Conservation (phyloP, 2,113 vertebrate genomes). For the Zootoca vivipara region DNA sequence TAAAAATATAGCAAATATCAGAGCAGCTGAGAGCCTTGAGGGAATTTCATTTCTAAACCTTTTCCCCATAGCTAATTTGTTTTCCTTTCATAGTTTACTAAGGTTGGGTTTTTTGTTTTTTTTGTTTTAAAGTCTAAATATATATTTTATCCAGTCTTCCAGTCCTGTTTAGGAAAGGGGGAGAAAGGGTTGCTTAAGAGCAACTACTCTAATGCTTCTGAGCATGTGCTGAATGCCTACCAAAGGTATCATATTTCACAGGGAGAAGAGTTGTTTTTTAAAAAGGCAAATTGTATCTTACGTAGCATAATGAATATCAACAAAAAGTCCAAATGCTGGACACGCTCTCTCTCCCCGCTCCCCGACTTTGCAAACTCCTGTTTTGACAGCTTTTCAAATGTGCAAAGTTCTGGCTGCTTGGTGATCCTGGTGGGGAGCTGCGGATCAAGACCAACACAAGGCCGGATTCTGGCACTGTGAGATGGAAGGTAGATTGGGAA, state of each 20-base stretch:
- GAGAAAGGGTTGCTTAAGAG: background rate
- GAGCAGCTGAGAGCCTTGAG: background rate
- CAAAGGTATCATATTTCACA: background rate
- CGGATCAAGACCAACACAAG: background rate
- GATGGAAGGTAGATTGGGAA: background rate
- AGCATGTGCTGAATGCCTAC: background rate
- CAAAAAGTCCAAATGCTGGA: background rate
- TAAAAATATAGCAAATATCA: background rate
- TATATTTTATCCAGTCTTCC: background rate
- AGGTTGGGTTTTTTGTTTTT: background rate
- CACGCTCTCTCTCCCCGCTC: background rate
- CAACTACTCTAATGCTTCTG: background rate
- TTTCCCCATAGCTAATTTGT: background rate
- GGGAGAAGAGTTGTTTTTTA: background rate
- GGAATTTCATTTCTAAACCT: background rate
- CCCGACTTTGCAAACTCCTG: background rate
- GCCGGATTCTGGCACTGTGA: background rate
- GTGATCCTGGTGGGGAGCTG: no score
- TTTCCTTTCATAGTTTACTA: background rate
- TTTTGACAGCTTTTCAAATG: background rate
- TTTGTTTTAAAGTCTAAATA: background rate
- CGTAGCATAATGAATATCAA: background rate
- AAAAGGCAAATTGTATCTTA: background rate
- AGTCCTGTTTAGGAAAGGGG: background rate
- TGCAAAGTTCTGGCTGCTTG: background rate